phyloP scores from a whole-genome alignment of 2,113 vertebrate genomes.

The Pagrus major region DNA sequence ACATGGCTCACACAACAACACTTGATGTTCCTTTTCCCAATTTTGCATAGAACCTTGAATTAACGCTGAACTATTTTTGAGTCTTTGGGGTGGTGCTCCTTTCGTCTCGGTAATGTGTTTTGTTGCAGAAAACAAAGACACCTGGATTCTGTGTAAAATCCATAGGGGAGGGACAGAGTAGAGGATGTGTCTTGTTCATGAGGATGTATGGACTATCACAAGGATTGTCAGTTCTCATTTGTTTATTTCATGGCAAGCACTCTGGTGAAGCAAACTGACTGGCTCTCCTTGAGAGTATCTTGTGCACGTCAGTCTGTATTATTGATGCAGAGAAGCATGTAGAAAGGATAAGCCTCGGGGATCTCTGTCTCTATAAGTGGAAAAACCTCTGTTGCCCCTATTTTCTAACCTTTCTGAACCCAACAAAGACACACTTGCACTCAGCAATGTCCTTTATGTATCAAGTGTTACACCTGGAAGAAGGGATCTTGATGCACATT shows the following conservation, averaged over 20 bases:
- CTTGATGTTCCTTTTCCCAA: slow-evolving; percentile 4
- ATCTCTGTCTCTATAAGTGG: slow-evolving; percentile 37
- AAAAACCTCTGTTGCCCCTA: slow-evolving; percentile 16
- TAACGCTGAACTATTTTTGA: slow-evolving; percentile 50
- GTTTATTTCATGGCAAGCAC: slow-evolving; percentile 71
- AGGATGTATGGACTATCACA: slow-evolving; percentile 75
- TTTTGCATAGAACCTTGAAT: slow-evolving; percentile 57
- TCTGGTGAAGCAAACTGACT: slow-evolving; percentile 65
- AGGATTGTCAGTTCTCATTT: slow-evolving; percentile 80
- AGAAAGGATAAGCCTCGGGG: slow-evolving; percentile 63
- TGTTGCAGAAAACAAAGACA: slow-evolving; percentile 51
- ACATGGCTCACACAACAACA: slow-evolving; percentile 20
- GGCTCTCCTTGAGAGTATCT: slow-evolving; percentile 79
- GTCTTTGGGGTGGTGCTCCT: slow-evolving; percentile 28
- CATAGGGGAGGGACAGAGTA: slow-evolving; percentile 12
- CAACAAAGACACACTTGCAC: background rate
- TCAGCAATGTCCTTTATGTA: background rate
- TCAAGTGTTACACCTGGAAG: background rate
- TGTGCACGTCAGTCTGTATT: slow-evolving; percentile 78
- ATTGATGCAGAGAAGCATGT: slow-evolving; percentile 72
- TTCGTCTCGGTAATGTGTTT: slow-evolving; percentile 33
- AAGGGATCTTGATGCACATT: background rate
- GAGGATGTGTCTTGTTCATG: slow-evolving; percentile 62
- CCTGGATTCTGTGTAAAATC: slow-evolving; percentile 51
- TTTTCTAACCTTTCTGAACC: slow-evolving; percentile 37